Evolutionary conservation across 1,140 invertebrate genomes (phyloP).

Genomic region (Caenorhabditis inopinata): DNA sequence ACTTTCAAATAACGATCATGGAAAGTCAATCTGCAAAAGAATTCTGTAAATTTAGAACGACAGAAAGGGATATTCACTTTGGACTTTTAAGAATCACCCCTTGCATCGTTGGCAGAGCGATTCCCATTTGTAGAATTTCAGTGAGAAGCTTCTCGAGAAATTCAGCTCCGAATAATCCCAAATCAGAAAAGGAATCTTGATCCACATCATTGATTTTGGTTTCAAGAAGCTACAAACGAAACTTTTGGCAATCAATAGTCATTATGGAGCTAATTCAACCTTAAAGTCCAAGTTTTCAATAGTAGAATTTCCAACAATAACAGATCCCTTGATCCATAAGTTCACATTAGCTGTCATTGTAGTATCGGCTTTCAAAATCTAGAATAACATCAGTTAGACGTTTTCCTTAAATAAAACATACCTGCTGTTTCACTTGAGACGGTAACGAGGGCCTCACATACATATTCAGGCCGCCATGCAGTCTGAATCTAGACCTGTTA

Average conservation of each 20-base stretch:
- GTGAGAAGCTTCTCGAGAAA: slow-evolving; percentile 64
- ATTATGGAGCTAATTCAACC: no score
- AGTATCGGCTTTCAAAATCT: slow-evolving; percentile 56
- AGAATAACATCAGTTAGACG: neutral
- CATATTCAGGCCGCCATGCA: slow-evolving; percentile 64
- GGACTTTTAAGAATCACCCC: slow-evolving; percentile 65
- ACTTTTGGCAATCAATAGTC: no score
- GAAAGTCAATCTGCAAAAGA: slow-evolving; percentile 55
- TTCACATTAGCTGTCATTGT: slow-evolving; percentile 65
- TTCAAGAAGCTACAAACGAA: slow-evolving; percentile 31
- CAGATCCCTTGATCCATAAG: slow-evolving; percentile 54
- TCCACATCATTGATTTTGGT: slow-evolving; percentile 59
- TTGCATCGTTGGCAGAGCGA: slow-evolving; percentile 62
- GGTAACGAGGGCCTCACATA: slow-evolving; percentile 53
- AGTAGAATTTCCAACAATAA: slow-evolving; percentile 55
- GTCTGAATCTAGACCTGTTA: slow-evolving; percentile 58
- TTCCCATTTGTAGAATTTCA: slow-evolving; percentile 65
- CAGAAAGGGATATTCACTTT: slow-evolving; percentile 49
- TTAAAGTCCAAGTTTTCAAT: slow-evolving; percentile 65
- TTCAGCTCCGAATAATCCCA: slow-evolving; percentile 64
- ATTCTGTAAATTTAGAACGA: neutral
- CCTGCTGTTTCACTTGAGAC: slow-evolving; percentile 51
- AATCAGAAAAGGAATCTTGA: slow-evolving; percentile 60
- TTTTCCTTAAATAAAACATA: slow-evolving; percentile 16
- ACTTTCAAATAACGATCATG: slow-evolving; percentile 63